phyloP scores from a whole-genome alignment of 2,888 invertebrate genomes.

The Deilephila porcellus region DNA sequence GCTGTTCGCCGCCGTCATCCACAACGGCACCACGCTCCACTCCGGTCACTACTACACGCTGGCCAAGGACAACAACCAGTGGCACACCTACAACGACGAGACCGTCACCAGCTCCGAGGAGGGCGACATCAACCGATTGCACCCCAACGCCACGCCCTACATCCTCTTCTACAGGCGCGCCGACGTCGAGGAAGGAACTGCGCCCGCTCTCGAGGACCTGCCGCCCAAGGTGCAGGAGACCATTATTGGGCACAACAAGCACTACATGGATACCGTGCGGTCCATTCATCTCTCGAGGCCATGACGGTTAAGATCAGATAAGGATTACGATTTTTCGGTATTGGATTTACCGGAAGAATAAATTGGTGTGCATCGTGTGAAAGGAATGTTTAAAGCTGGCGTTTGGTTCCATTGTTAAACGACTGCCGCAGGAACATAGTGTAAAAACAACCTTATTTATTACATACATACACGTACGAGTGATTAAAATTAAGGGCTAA shows the following conservation, averaged over 20 bases:
- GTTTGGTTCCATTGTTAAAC: neutral
- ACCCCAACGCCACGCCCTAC: constrained; percentile 92
- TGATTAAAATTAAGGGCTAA: neutral
- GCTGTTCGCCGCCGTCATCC: constrained; percentile 93
- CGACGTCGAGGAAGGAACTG: constrained; percentile 71
- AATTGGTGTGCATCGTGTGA: constrained; percentile 11
- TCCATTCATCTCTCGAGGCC: constrained; percentile 58
- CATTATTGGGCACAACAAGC: constrained; percentile 69
- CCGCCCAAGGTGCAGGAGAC: constrained; percentile 63
- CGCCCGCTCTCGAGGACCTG: constrained; percentile 62
- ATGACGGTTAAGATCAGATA: constrained; percentile 67
- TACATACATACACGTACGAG: neutral
- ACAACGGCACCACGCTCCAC: constrained; percentile 92
- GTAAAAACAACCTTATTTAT: neutral
- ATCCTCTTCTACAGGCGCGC: constrained; percentile 89
- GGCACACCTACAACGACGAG: constrained; percentile 93
- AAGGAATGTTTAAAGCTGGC: neutral
- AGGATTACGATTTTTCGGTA: constrained; percentile 59
- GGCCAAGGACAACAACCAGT: constrained; percentile 87
- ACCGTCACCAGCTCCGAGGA: constrained; percentile 86
- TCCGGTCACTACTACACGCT: constrained; percentile 95
- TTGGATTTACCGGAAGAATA: constrained; percentile 53
- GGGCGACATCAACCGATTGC: constrained; percentile 85
- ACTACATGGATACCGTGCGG: constrained; percentile 61
- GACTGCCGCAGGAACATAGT: neutral